phyloP scores from a whole-genome alignment of 1,140 invertebrate genomes.

The Drosophila sucinea region DNA sequence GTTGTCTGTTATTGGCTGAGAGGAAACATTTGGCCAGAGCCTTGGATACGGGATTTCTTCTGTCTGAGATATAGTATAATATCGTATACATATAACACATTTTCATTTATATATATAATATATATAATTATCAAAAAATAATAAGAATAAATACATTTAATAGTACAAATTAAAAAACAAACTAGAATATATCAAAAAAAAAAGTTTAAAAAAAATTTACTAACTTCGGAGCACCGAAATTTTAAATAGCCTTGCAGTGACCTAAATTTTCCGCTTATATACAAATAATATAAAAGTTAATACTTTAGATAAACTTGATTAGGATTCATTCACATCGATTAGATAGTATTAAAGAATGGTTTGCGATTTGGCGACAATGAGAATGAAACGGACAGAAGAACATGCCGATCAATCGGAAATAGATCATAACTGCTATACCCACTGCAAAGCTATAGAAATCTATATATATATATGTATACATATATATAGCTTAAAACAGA shows the following conservation, averaged over 20 bases:
- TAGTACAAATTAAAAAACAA: constrained; percentile 18
- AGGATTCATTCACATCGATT: too few species aligned
- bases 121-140: constrained; percentile 16
- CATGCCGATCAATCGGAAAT: not conserved
- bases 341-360: too few species aligned
- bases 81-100: constrained; percentile 13
- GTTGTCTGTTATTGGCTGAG: constrained; percentile 11
- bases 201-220: not conserved
- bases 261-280: not conserved
- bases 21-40: constrained; percentile 12
- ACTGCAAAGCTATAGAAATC: constrained; percentile 25
- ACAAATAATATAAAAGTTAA: too few species aligned
- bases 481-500: constrained; percentile 62
- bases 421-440: not conserved
- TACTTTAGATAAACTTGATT: too few species aligned
- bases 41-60: not conserved
- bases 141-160: constrained; percentile 25
- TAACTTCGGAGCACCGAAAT: constrained; percentile 2
- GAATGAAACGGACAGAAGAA: not conserved
- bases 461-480: constrained; percentile 19
- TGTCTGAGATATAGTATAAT: not conserved
- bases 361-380: too few species aligned
- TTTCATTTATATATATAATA: constrained; percentile 18
- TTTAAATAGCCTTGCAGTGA: not conserved
- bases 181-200: not conserved